Conservation (phyloP, 2,113 vertebrate genomes). For the Cebus imitator region DNA sequence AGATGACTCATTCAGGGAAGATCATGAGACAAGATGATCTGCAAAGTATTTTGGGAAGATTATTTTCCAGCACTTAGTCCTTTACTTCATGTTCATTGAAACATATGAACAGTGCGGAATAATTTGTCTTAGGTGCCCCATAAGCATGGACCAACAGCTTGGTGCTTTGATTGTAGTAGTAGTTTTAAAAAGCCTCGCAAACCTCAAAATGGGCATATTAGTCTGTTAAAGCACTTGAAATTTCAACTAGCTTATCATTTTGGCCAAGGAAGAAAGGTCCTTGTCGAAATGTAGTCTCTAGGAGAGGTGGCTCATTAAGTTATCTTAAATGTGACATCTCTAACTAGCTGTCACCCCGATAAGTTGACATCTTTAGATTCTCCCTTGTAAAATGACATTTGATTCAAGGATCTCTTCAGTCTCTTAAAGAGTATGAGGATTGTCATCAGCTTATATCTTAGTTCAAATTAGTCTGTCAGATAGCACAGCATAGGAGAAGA, state of each 20-base stretch:
- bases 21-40: slow-evolving; percentile 24
- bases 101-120: background rate
- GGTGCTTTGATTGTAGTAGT: background rate
- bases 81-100: slow-evolving; percentile 5
- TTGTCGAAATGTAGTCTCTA: slow-evolving; percentile 41
- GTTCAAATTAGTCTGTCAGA: background rate
- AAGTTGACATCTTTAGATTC: slow-evolving; percentile 34
- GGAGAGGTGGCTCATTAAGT: slow-evolving; percentile 64
- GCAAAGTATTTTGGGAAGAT: slow-evolving; percentile 10
- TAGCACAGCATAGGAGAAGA: background rate
- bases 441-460: background rate
- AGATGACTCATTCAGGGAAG: slow-evolving; percentile 37
- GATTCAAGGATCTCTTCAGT: background rate
- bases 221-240: background rate
- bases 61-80: background rate
- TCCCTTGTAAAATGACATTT: slow-evolving; percentile 16
- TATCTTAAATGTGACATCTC: slow-evolving; percentile 28
- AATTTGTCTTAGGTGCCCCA: background rate
- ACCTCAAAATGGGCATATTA: background rate
- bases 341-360: slow-evolving; percentile 44
- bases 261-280: slow-evolving; percentile 51
- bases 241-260: slow-evolving; percentile 25
- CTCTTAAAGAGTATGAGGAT: background rate
- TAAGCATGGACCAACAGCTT: background rate
- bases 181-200: background rate